Base-by-base conservation (phyloP, 53 echinoderm and acorn worm genomes). In the Patiria pectinifera region DNA sequence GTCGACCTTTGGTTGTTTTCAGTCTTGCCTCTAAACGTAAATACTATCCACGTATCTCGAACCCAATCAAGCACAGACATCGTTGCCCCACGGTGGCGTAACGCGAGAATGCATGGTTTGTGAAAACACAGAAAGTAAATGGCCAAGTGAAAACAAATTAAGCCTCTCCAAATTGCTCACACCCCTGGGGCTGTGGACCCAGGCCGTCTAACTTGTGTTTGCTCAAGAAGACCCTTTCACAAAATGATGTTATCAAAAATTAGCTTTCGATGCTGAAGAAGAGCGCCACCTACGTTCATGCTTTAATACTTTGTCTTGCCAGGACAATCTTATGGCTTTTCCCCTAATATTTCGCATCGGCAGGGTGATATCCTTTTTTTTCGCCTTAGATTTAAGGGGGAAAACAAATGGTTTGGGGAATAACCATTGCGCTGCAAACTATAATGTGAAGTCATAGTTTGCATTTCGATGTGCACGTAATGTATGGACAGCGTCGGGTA, bases 141-240 rank as follows among this genome's bases (percentile, higher is more conserved):
- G 87, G 87, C 87, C 87, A 43, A 71, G 87, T 78, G 78, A 87
- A 87, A 87, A 87, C 78, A 87, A 87, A 87, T 87, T 87, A 87
- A 87, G 87, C 78, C 87, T 78, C 78, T 76, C 87, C 71, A 61
- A 87, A 87, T 87, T 76, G 71, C 58, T 78, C 78, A 77, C 22
- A 1, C 59, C 71, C 87, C 87, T 60, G 46, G 59, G 87, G 87
- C 87, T 87, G 87, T 87, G 71, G 87, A 78, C 71, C 58, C 76
- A 78, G 59, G 87, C 77, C 75, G 87, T 21, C 87, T 87, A 76
- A 78, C 78, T 25, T 44, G 77, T 78, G 58, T 59, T 77, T 46
- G 16, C 66, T 25, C 76, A 43, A 74, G 49, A 21, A 4, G 53
- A 75, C 78, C 87, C 53, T 59, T 76, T 48, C 76, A 35, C 53